Base-by-base conservation (phyloP, 2,797 vertebrate genomes). In the Varecia variegata region DNA sequence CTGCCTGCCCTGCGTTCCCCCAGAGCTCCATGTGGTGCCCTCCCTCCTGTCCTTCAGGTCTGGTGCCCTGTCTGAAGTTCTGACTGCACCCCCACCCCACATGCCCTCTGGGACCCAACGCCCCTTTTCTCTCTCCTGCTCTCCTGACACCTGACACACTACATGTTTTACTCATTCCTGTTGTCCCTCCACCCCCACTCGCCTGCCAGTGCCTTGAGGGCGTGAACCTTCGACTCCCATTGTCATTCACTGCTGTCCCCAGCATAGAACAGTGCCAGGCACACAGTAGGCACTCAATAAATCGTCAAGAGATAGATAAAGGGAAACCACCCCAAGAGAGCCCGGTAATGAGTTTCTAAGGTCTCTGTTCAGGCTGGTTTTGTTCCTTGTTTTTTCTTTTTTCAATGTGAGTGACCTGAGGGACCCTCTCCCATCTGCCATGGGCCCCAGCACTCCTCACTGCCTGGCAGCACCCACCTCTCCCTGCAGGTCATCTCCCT, bases 21-120 rank as follows among this genome's bases (percentile, higher is more conserved):
- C 54, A 14, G 4, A 20, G 23, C 13, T 21, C 12, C 40, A 1
- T 0, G 1, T 5, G 4, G 4, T 50, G 47, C 47, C 13, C 17
- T 4, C 25, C 15, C 7, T 25, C 35, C 32, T 47, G 85, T 54
- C 73, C 56, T 76, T 35, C 87, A 32, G 40, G 25, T 23, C 43
- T 35, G 9, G 32, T 6, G 2, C 43, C 60, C 60, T 15, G 9
- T 45, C 68, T 14, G 47, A 67, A 45, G 13, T 5, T 32, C 2
- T 5, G 25, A 40, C 27, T 47, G 5, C 12, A 35, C 9, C 30
- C 58, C 68, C 0, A 35, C 23, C n/a, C 30, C 15, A 0, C 50
- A 3, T 2, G 0, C 32, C 23, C 76, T 65, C 38, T 3, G 2
- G 9, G 73, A n/a, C 52, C 65, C 73, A 35, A 11, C 30, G 38